These are phyloP conservation scores for Callinectes sapidus DNA, from an alignment of 2,888 invertebrate genomes.

Conservation along the genomic window DNA sequence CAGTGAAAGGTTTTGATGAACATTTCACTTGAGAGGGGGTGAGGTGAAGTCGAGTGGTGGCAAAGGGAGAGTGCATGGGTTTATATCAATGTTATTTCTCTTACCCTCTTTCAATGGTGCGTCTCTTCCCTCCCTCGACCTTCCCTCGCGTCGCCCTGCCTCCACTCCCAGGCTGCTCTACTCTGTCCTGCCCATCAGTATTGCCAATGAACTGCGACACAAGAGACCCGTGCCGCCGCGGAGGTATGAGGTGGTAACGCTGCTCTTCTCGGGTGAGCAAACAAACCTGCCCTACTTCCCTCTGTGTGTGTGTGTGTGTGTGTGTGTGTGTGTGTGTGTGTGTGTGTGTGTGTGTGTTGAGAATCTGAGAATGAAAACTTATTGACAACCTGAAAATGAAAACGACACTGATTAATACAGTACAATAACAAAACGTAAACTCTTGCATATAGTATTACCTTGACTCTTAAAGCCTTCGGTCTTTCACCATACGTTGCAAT, in stretches of 20 bases:
- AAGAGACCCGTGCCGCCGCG: constrained; percentile 91
- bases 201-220: constrained; percentile 95
- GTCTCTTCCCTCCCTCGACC: neutral
- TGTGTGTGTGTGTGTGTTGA: constrained; percentile 42
- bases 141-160: neutral
- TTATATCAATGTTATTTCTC: neutral
- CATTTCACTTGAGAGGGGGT: neutral
- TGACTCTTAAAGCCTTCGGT: neutral
- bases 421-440: neutral
- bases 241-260: constrained; percentile 91
- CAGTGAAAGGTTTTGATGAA: neutral
- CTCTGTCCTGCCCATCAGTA: constrained; percentile 94
- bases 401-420: neutral
- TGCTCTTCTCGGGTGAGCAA: constrained; percentile 88
- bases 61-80: neutral
- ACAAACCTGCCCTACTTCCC: neutral
- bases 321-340: constrained; percentile 43
- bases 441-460: neutral
- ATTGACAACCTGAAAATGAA: too few species aligned
- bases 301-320: constrained; percentile 40
- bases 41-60: neutral
- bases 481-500: neutral
- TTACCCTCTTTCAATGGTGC: neutral
- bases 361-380: too few species aligned
- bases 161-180: constrained; percentile 85